phyloP scores from a whole-genome alignment of 2,888 invertebrate species.

The Drosophila testacea region DNA sequence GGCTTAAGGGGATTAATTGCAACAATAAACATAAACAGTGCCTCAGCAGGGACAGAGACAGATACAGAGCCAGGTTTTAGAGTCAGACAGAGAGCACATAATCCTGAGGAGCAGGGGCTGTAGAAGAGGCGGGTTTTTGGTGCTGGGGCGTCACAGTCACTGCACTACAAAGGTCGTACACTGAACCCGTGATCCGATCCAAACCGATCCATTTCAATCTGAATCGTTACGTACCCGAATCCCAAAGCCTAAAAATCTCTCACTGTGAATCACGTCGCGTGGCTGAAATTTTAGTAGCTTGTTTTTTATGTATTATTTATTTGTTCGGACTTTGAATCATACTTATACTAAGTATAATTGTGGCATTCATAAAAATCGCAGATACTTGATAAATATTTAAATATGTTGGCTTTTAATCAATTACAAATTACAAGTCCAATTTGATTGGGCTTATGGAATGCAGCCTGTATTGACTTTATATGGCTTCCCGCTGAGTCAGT shows the following conservation, averaged over 20 bases:
- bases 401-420: constrained; percentile 69
- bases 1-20: constrained; percentile 63
- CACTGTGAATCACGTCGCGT: constrained; percentile 72
- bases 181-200: constrained; percentile 49
- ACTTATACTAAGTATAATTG: constrained; percentile 32
- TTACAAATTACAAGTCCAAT: constrained; percentile 64
- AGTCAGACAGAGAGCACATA: not conserved
- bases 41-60: not conserved
- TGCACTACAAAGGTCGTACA: constrained; percentile 76
- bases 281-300: constrained; percentile 49
- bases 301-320: constrained; percentile 15
- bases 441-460: constrained; percentile 44
- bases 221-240: constrained; percentile 22
- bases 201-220: constrained; percentile 4
- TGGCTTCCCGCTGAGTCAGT: constrained; percentile 43
- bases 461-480: constrained; percentile 41
- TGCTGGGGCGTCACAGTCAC: constrained; percentile 48
- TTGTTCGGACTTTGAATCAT: constrained; percentile 48
- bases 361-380: constrained; percentile 62
- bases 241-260: constrained; percentile 33
- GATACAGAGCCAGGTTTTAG: not conserved
- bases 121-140: not conserved
- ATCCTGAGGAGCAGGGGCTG: not conserved
- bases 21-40: constrained; percentile 67
- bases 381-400: constrained; percentile 70